Evolutionary conservation across 2,113 vertebrate species (phyloP).

Genomic region (Nesogale talazaci): DNA sequence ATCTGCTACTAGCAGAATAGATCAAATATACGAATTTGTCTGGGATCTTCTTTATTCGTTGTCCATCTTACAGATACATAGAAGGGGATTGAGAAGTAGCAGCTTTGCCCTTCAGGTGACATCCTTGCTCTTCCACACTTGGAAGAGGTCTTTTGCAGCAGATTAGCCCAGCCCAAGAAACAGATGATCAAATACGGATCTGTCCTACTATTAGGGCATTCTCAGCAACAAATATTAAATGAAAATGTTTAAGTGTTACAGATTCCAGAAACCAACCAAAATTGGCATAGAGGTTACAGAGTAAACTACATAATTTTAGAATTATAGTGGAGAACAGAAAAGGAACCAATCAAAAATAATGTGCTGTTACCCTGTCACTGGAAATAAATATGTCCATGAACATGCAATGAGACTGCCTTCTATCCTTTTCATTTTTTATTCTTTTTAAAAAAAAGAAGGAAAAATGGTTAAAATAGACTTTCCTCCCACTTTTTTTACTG

Average conservation of each 20-base stretch:
- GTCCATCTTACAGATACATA: no score
- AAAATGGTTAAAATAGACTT: neutral
- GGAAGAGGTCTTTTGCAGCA: no score
- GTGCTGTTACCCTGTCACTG: neutral
- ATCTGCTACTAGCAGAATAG: no score
- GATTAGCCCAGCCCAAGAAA: no score
- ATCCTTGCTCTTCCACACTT: no score
- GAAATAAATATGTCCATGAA: neutral
- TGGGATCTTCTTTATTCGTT: no score
- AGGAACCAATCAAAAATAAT: neutral
- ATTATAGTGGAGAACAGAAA: conserved; percentile 32
- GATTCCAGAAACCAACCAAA: conserved; percentile 67
- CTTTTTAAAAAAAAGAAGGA: neutral
- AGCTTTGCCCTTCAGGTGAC: no score
- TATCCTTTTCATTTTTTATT: conserved; percentile 17
- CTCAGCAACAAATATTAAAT: conserved; percentile 64
- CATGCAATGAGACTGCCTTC: conserved; percentile 5
- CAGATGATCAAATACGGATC: conserved; percentile 37
- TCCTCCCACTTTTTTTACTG: conserved; percentile 29
- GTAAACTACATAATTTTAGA: conserved; percentile 31
- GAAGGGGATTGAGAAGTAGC: no score
- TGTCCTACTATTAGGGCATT: conserved; percentile 41
- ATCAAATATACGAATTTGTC: no score
- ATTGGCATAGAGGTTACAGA: conserved; percentile 31
- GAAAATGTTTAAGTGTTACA: conserved; percentile 54